Base-by-base conservation (phyloP, 2,797 vertebrate species). In the Mormyrops boulengeri region DNA sequence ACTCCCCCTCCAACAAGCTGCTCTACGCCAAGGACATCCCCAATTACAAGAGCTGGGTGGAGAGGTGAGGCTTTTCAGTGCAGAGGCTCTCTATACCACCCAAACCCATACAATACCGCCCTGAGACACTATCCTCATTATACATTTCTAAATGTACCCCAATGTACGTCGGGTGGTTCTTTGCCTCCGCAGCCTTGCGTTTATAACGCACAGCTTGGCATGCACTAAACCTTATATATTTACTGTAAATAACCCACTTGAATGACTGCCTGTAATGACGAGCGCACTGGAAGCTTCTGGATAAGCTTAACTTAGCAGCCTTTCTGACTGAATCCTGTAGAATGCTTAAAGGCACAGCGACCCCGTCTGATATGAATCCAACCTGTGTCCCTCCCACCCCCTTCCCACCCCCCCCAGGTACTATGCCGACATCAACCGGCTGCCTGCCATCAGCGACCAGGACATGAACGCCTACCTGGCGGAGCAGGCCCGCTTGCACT, bases 391-490 rank as follows among this genome's bases (percentile, higher is more conserved):
- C 22, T 60, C 19, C 4, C 73, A 47, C 82, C 69, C 90, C 89
- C 77, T 62, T 60, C 91, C 91, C 91, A 82, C 85, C 85, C 2
- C 92, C 2, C 93, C 60, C 95, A 99, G 98, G 96, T 99, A 99
- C 96, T 99, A 99, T 12, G 98, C 98, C 0, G 98, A 99, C 94
- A 99, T 99, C 26, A 96, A 96, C 95, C 97, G 97, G 92, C 97
- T 99, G 80, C 98, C 98, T 0, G 98, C 98, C 93, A 99, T 99
- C 94, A 99, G 98, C 0, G 98, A 99, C 96, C 98, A 99, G 95
- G 98, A 99, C 95, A 99, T 99, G 98, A 99, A 99, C 0, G 98
- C 98, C 87, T 99, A 99, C 95, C 96, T 99, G 93, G 98, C 98
- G 0, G 98, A 99, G 93, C 98, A 99, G 95, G 99, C 98, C 0